Base-by-base conservation (phyloP, 2,888 invertebrate species). In the Penaeus monodon region DNA sequence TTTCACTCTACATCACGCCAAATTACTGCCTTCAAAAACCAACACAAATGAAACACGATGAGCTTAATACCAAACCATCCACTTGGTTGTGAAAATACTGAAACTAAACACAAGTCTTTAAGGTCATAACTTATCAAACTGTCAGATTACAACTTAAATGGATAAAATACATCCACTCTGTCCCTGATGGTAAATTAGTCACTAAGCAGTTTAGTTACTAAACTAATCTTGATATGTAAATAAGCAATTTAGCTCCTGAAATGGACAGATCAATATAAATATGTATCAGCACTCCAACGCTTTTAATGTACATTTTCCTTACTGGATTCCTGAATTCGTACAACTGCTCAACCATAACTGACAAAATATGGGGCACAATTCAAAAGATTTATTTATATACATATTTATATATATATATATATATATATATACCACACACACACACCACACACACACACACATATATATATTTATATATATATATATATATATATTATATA, bases 31-130 rank as follows among this genome's bases (percentile, higher is more conserved):
- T 81, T 76, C 74, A 38, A 80, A n/a, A 68, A 73, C 85, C 85
- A 85, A 85, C 85, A 85, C 85, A 70, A 85, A 64, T 57, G 79
- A 80, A 80, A 85, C 80, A 73, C 81, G 73, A 85, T 85, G 85
- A 85, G 85, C 85, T 85, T 85, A 74, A 85, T 80, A 70, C 63
- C 85, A 64, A 73, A 85, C 85, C 85, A 80, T 79, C 80, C 73
- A 68, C 29, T 68, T 68, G 29, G 82, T 74, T 82, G 82, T 82
- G 64, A 82, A 74, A 82, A 82, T 82, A 82, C 82, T 82, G 82
- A 74, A 82, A 82, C 82, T 82, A 73, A 82, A 82, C 63, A 82
- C 82, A 74, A 63, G 33, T 73, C 73, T 38, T 82, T 77, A 77
- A 27, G 27, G 77, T 74, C 82, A 82, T 73, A 64, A 38, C 33